Evolutionary conservation across 2,888 invertebrate species (phyloP), one percentile per base, ranked within the genome.

Genomic region (Shargacucullia verbasci): DNA sequence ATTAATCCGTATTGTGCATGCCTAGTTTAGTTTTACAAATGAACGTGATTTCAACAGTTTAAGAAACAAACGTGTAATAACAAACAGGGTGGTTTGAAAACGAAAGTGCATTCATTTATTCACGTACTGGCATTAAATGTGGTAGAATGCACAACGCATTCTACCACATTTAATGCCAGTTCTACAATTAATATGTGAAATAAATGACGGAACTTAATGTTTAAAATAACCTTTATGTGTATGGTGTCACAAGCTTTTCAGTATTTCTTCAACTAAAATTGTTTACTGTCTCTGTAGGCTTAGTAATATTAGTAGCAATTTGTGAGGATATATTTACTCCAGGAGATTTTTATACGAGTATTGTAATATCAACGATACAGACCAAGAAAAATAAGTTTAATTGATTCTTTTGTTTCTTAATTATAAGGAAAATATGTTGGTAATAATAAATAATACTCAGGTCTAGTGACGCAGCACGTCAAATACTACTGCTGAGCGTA

Each of bases 1-100:
- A 86, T 86, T 83, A 82, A 86, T 85, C 79, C 75, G 46, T 59
- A 76, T 86, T 81, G 66, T 79, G 71, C 59, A 82, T 80, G 85
- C 81, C 66, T 74, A 77, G 78, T 83, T 85, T 76, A 52, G 66
- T 67, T 60, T 66, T 60, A 56, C 48, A 58, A 54, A 76, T 53
- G 60, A 38, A 39, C 29, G 35, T 39, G 34, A 41, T 43, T 55
- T 34, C 11, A 46, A 52, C 15, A 40, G 50, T 71, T 48, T 43
- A 45, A 48, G 4, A 65, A 20, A 20, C 20, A 20, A 20, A 20
- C 20, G 4, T 20, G 20, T 20, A n/a, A n/a, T n/a, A 33, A 33
- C 9, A 34, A 9, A 52, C 14, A 25, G 2, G 10, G 9, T 15
- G 27, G 25, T 48, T 41, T 27, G 15, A 25, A 38, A 13, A 13